Conservation (phyloP, 2,888 invertebrate genomes). For the Acanthosepion lycidas region DNA sequence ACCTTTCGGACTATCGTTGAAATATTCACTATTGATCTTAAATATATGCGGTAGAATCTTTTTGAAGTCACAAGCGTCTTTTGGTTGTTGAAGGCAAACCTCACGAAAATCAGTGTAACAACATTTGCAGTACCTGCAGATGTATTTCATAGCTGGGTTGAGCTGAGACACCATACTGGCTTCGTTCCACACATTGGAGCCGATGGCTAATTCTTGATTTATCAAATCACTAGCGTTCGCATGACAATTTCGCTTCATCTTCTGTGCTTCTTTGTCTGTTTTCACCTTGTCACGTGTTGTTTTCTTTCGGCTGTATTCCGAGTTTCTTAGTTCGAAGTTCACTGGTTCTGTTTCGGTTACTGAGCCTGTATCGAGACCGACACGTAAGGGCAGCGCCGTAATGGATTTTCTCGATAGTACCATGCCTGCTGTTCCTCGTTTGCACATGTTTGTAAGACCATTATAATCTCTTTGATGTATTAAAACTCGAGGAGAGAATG, state of each 20-base stretch:
- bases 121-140: background rate
- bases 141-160: background rate
- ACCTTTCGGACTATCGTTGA: background rate
- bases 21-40: background rate
- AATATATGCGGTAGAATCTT: background rate
- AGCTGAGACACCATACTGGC: no score
- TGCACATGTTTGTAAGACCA: no score
- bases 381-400: background rate
- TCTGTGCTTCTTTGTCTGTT: background rate
- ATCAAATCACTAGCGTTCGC: background rate
- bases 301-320: background rate
- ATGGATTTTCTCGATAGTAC: background rate
- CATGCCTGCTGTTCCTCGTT: background rate
- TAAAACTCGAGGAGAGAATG: background rate
- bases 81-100: background rate
- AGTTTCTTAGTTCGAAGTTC: background rate
- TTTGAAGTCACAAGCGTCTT: background rate
- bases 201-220: background rate
- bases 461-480: conserved; percentile 24
- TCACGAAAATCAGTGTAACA: background rate
- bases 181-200: background rate
- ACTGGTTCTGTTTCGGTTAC: background rate
- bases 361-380: background rate
- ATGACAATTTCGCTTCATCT: background rate
- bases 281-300: background rate